Base-by-base conservation (phyloP, 2,888 invertebrate species). In the Dolomedes plantarius region DNA sequence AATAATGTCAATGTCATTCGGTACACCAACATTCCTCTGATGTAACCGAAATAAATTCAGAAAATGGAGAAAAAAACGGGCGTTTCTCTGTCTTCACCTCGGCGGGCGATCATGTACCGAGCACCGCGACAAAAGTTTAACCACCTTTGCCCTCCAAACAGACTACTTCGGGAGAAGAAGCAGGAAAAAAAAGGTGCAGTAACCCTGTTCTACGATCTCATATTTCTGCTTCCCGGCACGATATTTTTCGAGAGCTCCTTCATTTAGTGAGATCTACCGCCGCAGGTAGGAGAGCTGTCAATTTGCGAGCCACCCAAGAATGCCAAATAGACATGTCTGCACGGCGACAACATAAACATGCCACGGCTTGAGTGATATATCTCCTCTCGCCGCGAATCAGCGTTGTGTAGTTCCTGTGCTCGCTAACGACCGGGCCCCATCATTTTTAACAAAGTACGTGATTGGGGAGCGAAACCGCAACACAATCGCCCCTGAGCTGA, bases 401-500 rank as follows among this genome's bases (percentile, higher is more conserved):
- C 78, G 78, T 75, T 79, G 79, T 86, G 79, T 79, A 78, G 86
- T 86, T 86, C 86, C 86, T 86, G 86, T 67, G 77, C 56, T 56
- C 71, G 83, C 73, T 85, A 85, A 85, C 83, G 83, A 85, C 83
- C 67, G 67, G 72, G 83, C 76, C 83, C 56, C 46, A 85, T 85
- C 83, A 85, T 85, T 85, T 85, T 85, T 85, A 85, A 85, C 83
- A 77, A 85, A 85, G 73, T 85, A 85, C 83, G 83, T 85, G 83
- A 85, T 85, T 85, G 77, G 83, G 73, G 83, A 77, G 65, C 73
- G 83, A 77, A 85, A 85, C 83, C 77, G 73, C 83, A 77, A 73
- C 83, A 77, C 83, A 73, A 72, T 72, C 83, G 50, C 16, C 46
- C 83, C 82, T 82, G 71, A 85, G 83, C 72, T 85, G 83, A 77